These are phyloP conservation scores for Pogonognathellus flavescens DNA, from an alignment of 1,140 invertebrate species.

Conservation along the genomic window DNA sequence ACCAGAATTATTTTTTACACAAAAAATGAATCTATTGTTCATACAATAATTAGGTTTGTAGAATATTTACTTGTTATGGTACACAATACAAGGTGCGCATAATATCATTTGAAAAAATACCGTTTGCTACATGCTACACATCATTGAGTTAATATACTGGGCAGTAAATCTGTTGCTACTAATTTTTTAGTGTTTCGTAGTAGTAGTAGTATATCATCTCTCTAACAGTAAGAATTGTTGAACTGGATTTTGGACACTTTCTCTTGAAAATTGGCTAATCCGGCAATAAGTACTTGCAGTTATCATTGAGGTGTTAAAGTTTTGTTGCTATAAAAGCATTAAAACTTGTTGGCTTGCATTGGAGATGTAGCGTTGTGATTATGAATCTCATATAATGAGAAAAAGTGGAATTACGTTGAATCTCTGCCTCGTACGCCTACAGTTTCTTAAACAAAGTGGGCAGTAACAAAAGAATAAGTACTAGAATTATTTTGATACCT, in stretches of 20 bases:
- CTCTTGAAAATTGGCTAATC: slow-evolving; percentile 45
- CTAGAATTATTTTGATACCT: not conserved
- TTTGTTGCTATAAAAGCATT: not conserved
- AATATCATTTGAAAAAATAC: too few relatives aligned
- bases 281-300: not conserved
- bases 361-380: not conserved
- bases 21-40: too few relatives aligned
- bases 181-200: too few relatives aligned
- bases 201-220: too few relatives aligned
- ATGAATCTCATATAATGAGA: slow-evolving; percentile 35
- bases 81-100: too few relatives aligned
- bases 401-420: slow-evolving; percentile 26
- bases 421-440: not conserved
- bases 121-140: too few relatives aligned
- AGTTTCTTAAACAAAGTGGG: slow-evolving; percentile 39
- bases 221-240: not conserved
- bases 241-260: slow-evolving; percentile 33
- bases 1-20: too few relatives aligned
- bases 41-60: too few relatives aligned
- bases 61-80: too few relatives aligned
- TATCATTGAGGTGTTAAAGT: slow-evolving; percentile 35
- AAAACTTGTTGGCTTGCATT: not conserved
- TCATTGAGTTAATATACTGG: too few relatives aligned
- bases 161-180: too few relatives aligned
- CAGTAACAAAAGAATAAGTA: not conserved